These are phyloP conservation scores for Ailuropoda melanoleuca DNA, from an alignment of 2,113 vertebrate species.

Conservation along the genomic window DNA sequence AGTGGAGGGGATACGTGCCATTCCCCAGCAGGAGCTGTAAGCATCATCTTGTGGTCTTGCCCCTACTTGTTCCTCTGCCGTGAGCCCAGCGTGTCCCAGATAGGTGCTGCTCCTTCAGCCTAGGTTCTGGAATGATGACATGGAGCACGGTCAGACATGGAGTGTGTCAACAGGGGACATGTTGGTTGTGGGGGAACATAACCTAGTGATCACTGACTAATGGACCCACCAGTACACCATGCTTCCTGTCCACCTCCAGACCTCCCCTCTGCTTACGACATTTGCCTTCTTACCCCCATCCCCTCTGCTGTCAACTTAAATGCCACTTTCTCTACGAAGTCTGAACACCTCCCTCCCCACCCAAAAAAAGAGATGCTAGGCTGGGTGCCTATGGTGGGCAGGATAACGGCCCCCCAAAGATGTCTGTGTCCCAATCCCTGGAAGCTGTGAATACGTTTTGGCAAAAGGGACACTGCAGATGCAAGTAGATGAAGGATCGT, in stretches of 20 bases:
- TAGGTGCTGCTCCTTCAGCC: no score
- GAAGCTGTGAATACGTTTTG: not conserved
- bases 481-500: not conserved
- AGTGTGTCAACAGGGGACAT: rapidly evolving
- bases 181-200: not conserved
- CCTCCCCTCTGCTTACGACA: not conserved
- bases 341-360: not conserved
- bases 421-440: not conserved
- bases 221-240: not conserved
- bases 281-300: not conserved
- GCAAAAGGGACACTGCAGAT: not conserved
- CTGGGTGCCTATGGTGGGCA: not conserved
- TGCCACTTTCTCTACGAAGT: not conserved
- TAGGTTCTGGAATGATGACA: not conserved
- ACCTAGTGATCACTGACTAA: not conserved
- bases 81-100: not conserved
- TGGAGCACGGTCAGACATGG: not conserved
- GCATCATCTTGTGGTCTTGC: not conserved
- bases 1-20: not conserved
- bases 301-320: not conserved
- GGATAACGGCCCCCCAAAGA: not conserved
- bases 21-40: not conserved
- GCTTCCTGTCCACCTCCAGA: not conserved
- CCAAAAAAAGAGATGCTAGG: not conserved
- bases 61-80: not conserved